phyloP scores from a whole-genome alignment of 1,140 invertebrate species.

The Meteorus sp. region DNA sequence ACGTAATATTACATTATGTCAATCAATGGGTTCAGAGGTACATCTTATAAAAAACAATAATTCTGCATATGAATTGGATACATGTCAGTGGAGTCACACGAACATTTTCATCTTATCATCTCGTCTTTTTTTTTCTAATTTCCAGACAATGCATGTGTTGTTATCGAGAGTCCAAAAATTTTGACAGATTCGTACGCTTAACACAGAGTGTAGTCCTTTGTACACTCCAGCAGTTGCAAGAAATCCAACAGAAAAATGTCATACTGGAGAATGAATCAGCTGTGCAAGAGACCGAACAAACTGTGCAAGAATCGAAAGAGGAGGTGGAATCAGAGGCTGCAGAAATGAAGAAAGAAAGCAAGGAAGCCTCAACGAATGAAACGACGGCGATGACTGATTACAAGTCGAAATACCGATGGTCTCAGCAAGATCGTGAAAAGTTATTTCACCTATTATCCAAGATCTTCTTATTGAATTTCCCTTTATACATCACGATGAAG shows the following conservation, averaged over 20 bases:
- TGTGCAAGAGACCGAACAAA: slow-evolving; percentile 30
- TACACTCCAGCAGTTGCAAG: slow-evolving; percentile 74
- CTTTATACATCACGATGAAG: slow-evolving; percentile 90
- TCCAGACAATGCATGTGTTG: slow-evolving; percentile 89
- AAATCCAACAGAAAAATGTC: slow-evolving; percentile 64
- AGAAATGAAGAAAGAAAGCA: slow-evolving; percentile 29
- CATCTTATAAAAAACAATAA: background rate
- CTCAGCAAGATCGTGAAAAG: slow-evolving; percentile 75
- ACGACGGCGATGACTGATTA: slow-evolving; percentile 27
- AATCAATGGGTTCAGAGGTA: slow-evolving; percentile 58
- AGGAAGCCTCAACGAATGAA: slow-evolving; percentile 26
- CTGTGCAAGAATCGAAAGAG: background rate
- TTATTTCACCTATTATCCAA: slow-evolving; percentile 78
- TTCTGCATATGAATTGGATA: background rate
- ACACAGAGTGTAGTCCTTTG: slow-evolving; percentile 80
- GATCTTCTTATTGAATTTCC: slow-evolving; percentile 86
- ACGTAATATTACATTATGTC: slow-evolving; percentile 54
- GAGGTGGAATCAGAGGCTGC: background rate
- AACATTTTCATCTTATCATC: no score
- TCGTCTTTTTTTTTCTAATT: slow-evolving; percentile 37
- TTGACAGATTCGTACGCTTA: slow-evolving; percentile 83
- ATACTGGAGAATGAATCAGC: slow-evolving; percentile 42
- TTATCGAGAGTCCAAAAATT: slow-evolving; percentile 86
- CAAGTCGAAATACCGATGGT: slow-evolving; percentile 59
- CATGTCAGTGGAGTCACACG: background rate